These are phyloP conservation scores for Allobates femoralis DNA, from an alignment of 2,797 vertebrate genomes.

Conservation along the genomic window DNA sequence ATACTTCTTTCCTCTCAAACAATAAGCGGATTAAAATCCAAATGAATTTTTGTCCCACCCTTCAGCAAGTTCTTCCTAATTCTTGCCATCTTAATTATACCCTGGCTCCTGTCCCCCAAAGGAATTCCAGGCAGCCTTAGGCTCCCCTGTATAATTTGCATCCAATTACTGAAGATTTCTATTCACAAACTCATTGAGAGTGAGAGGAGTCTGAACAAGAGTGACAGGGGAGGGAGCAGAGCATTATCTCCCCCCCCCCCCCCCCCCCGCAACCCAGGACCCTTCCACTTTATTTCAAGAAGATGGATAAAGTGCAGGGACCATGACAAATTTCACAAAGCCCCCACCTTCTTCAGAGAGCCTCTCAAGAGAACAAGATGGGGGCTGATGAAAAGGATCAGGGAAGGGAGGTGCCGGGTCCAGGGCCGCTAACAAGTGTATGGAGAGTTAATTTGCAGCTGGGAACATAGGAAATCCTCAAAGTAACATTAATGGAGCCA, in stretches of 20 bases:
- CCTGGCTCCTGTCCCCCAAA: constrained; percentile 59
- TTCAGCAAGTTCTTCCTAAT: constrained; percentile 62
- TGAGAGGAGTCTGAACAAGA: constrained; percentile 57
- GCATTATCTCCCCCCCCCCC: constrained; percentile 51
- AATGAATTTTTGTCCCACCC: constrained; percentile 58
- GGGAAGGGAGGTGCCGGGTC: constrained; percentile 22
- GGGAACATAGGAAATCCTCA: background rate
- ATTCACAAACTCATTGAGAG: constrained; percentile 59
- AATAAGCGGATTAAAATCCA: constrained; percentile 60
- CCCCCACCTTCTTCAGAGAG: constrained; percentile 44
- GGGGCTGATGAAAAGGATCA: constrained; percentile 38
- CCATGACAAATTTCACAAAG: constrained; percentile 64
- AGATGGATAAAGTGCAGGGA: constrained; percentile 64
- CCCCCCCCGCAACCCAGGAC: constrained; percentile 9
- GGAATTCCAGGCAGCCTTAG: constrained; percentile 60
- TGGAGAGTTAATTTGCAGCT: constrained; percentile 16
- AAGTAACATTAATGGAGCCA: constrained; percentile 4
- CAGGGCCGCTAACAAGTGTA: background rate
- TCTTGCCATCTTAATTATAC: constrained; percentile 64
- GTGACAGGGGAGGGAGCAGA: constrained; percentile 56
- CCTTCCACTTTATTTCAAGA: constrained; percentile 57
- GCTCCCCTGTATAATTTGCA: constrained; percentile 63
- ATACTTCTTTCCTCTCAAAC: constrained; percentile 27
- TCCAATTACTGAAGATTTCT: constrained; percentile 64
- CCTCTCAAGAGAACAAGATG: constrained; percentile 32